A percentile compares a stretch with the other conserved stretches of the same genome.
These are phyloP conservation scores for Eilema sororculum DNA, from an alignment of 2,888 invertebrate genomes.

Conservation along the genomic window DNA sequence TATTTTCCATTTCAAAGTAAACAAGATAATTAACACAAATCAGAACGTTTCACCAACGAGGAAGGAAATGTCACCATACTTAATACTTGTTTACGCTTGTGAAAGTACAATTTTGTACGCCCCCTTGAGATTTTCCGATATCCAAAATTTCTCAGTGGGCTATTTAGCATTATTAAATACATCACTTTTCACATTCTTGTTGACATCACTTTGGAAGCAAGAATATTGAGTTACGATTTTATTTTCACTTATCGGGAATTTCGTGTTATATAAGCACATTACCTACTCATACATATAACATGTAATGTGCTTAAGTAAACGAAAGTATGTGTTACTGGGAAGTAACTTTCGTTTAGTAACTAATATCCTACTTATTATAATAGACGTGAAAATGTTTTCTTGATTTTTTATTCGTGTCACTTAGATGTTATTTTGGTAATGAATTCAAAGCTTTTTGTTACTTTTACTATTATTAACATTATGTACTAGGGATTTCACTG, in stretches of 20 bases:
- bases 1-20: too few species aligned
- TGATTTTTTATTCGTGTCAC: too few species aligned
- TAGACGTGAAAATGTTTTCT: background rate
- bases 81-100: conserved; percentile 4
- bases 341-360: background rate
- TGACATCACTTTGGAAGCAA: background rate
- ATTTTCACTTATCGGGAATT: background rate
- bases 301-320: background rate
- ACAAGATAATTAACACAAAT: too few species aligned
- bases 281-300: too few species aligned
- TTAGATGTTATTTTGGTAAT: too few species aligned
- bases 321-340: background rate
- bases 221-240: conserved; percentile 3
- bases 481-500: too few species aligned
- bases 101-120: background rate
- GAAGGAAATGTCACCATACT: conserved; percentile 9
- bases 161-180: background rate
- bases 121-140: background rate
- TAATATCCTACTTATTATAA: background rate
- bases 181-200: background rate
- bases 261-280: background rate
- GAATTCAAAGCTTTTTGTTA: too few species aligned
- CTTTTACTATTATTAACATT: too few species aligned
- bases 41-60: background rate
- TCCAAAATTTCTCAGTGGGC: background rate